These are phyloP conservation scores for Tiphia femorata DNA, from an alignment of 2,888 invertebrate genomes.

Conservation along the genomic window DNA sequence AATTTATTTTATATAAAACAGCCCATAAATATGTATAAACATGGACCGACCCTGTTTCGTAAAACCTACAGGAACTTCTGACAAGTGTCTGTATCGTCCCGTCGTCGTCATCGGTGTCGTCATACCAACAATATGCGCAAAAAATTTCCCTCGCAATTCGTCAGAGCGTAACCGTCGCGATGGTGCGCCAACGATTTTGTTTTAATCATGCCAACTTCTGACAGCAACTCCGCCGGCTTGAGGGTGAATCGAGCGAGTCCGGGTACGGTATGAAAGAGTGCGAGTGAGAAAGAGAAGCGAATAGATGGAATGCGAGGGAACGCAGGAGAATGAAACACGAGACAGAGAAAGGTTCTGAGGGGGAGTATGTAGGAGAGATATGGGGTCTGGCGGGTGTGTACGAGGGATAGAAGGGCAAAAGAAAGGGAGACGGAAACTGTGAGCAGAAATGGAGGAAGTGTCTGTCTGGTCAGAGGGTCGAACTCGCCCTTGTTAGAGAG, in stretches of 20 bases:
- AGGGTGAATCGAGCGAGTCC: background rate
- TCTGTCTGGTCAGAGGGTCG: slow-evolving; percentile 34
- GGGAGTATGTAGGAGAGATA: no score
- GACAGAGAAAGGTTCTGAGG: background rate
- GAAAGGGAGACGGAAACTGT: no score
- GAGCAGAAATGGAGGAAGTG: slow-evolving; percentile 20
- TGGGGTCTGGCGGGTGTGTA: no score
- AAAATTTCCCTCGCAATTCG: background rate
- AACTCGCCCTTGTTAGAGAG: slow-evolving; percentile 43
- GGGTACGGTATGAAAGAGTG: background rate
- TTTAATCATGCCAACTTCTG: slow-evolving; percentile 15
- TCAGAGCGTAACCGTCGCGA: slow-evolving; percentile 1
- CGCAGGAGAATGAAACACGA: background rate
- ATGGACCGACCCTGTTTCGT: no score
- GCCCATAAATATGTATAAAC: no score
- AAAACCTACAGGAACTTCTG: no score
- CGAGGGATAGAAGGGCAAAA: no score
- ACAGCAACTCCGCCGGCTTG: background rate
- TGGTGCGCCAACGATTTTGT: slow-evolving; percentile 6
- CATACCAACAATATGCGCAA: no score
- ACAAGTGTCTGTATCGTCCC: no score
- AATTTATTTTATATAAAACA: no score
- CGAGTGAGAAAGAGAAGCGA: background rate
- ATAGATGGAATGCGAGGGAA: no score
- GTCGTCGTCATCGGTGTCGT: no score